phyloP scores from a whole-genome alignment of 2,888 invertebrate species.

The Scaptomyza cyrtandrae region DNA sequence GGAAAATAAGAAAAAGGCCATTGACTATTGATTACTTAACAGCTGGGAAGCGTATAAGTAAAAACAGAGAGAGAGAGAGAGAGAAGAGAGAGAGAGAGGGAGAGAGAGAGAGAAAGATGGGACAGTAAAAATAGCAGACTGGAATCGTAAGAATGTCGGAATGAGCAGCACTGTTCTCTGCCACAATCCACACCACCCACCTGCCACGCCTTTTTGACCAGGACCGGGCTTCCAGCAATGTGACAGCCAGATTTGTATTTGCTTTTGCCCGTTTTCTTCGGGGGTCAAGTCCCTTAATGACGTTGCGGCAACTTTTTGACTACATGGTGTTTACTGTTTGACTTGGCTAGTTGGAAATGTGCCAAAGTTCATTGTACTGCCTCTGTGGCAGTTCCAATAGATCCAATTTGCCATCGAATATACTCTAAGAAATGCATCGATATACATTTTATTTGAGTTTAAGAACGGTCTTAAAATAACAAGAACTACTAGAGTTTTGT shows the following conservation, averaged over 20 bases:
- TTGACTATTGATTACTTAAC: constrained; percentile 62
- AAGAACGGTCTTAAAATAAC: neutral
- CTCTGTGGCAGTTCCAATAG: constrained; percentile 35
- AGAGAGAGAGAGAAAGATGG: neutral
- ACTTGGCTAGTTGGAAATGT: constrained; percentile 59
- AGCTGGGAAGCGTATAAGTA: constrained; percentile 20
- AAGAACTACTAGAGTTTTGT: neutral
- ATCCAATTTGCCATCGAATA: constrained; percentile 8
- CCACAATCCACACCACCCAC: neutral
- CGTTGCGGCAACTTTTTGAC: neutral
- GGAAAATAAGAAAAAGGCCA: constrained; percentile 26
- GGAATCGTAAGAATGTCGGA: constrained; percentile 54
- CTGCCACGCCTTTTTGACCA: constrained; percentile 5
- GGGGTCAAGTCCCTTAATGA: constrained; percentile 5
- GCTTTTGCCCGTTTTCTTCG: constrained; percentile 30
- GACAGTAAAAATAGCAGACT: constrained; percentile 22
- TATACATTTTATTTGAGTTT: neutral
- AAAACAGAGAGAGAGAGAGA: neutral
- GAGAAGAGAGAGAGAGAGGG: too few relatives aligned
- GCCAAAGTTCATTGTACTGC: constrained; percentile 71
- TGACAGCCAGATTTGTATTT: constrained; percentile 58
- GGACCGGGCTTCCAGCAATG: constrained; percentile 36
- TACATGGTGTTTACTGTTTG: constrained; percentile 2
- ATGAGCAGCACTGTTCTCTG: constrained; percentile 22
- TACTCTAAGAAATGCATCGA: neutral